Conservation (phyloP, 2,113 vertebrate genomes). For the Cettia cetti region DNA sequence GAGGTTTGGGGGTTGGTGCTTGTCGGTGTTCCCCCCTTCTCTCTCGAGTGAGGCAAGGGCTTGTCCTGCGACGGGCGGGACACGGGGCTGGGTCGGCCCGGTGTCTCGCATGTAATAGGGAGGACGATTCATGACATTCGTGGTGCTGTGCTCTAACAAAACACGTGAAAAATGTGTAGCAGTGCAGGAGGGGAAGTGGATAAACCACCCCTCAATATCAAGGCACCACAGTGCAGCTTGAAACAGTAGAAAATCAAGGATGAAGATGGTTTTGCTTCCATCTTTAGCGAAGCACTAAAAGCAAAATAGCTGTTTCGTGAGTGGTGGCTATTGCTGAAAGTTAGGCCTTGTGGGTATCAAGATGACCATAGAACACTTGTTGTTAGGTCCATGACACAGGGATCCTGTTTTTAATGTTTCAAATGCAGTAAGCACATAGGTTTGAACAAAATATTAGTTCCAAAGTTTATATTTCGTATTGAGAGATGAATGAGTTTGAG, state of each 20-base stretch:
- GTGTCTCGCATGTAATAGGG: background rate
- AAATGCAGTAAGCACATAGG: background rate
- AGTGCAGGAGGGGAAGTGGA: background rate
- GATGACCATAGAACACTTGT: conserved; percentile 15
- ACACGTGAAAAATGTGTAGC: background rate
- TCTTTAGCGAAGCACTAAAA: conserved; percentile 22
- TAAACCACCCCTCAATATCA: background rate
- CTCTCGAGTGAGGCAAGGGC: background rate
- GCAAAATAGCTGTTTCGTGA: conserved; percentile 19
- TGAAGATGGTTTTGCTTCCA: conserved; percentile 9
- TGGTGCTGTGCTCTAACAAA: background rate
- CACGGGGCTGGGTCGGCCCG: background rate
- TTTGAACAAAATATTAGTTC: background rate
- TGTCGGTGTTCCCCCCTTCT: background rate
- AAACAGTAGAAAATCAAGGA: background rate
- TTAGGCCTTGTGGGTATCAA: conserved; percentile 17
- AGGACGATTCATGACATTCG: background rate
- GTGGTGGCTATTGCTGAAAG: background rate
- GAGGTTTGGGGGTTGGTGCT: background rate
- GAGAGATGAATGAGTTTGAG: background rate
- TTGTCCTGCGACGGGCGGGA: background rate
- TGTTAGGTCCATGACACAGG: background rate
- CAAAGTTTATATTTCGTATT: background rate
- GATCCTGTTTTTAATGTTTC: conserved; percentile 16
- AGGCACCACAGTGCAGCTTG: background rate